Evolutionary conservation across 2,888 invertebrate species (phyloP).

Genomic region (Liodrosophila aerea): DNA sequence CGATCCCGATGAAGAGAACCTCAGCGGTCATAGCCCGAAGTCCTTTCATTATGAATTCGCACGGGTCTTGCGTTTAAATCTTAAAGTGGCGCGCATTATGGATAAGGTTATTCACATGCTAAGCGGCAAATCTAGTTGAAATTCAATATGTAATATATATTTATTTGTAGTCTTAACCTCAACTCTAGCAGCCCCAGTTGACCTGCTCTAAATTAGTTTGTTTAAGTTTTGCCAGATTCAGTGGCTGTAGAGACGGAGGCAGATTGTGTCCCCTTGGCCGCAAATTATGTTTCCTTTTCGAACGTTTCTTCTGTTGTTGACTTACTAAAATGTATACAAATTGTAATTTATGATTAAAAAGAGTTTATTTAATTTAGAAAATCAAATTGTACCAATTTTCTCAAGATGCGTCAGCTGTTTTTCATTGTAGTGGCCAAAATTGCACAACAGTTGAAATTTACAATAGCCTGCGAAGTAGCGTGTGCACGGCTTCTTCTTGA

Average conservation of each 20-base stretch:
- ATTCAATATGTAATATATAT: constrained; percentile 6
- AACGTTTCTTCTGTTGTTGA: constrained; percentile 16
- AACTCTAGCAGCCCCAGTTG: constrained; percentile 43
- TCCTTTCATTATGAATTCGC: constrained; percentile 71
- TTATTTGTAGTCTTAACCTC: neutral
- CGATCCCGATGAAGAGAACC: constrained; percentile 77
- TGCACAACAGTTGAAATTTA: constrained; percentile 78
- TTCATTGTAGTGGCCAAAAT: constrained; percentile 72
- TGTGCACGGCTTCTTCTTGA: constrained; percentile 62
- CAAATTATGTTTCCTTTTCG: neutral
- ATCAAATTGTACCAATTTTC: constrained; percentile 56
- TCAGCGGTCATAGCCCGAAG: constrained; percentile 75
- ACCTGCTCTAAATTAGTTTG: constrained; percentile 30
- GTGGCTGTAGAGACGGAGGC: constrained; percentile 46
- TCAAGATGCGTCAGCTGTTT: constrained; percentile 67
- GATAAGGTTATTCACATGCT: constrained; percentile 67
- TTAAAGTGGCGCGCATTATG: constrained; percentile 71
- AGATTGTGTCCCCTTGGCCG: too few species aligned
- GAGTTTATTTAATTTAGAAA: neutral
- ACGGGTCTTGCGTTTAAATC: constrained; percentile 65
- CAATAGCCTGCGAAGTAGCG: constrained; percentile 72
- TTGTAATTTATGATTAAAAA: neutral
- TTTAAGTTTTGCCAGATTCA: constrained; percentile 27
- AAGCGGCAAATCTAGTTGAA: constrained; percentile 31
- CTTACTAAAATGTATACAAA: constrained; percentile 30